phyloP scores from a whole-genome alignment of 2,113 vertebrate species.

The Anolis sagrei region DNA sequence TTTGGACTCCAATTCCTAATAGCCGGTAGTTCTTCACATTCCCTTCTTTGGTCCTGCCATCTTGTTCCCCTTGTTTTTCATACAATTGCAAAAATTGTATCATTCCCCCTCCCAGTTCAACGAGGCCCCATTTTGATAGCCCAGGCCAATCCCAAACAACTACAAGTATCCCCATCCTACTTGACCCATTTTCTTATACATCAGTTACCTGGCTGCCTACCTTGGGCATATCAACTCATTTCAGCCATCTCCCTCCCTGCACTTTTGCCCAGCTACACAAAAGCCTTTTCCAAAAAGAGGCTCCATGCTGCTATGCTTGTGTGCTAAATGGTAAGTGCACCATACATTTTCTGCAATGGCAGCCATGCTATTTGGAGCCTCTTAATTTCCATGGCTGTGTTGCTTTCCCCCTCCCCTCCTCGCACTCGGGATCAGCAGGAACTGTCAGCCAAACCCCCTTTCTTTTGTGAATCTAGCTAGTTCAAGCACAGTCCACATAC shows the following conservation, averaged over 20 bases:
- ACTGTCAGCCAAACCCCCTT: neutral
- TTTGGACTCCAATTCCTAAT: neutral
- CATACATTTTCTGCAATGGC: neutral
- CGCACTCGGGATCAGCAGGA: too few relatives aligned
- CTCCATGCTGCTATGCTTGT: neutral
- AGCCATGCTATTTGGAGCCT: neutral
- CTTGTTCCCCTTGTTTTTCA: neutral
- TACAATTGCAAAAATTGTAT: neutral
- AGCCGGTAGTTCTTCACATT: neutral
- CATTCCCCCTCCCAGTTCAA: neutral
- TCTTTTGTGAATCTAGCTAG: neutral
- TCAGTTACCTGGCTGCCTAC: neutral
- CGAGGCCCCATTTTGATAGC: neutral
- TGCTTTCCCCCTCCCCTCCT: too few relatives aligned
- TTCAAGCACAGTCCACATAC: neutral
- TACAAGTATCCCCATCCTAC: neutral
- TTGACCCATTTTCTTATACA: neutral
- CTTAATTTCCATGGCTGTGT: neutral
- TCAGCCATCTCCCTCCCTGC: neutral
- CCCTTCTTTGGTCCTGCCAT: neutral
- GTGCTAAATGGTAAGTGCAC: neutral
- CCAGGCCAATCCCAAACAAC: neutral
- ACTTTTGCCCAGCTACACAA: neutral
- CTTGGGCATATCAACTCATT: neutral
- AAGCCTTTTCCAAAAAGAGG: neutral